A percentile compares a stretch with the other conserved stretches of the same genome.
phyloP scores from a whole-genome alignment of 2,113 vertebrate genomes.

The Pelodiscus sinensis region DNA sequence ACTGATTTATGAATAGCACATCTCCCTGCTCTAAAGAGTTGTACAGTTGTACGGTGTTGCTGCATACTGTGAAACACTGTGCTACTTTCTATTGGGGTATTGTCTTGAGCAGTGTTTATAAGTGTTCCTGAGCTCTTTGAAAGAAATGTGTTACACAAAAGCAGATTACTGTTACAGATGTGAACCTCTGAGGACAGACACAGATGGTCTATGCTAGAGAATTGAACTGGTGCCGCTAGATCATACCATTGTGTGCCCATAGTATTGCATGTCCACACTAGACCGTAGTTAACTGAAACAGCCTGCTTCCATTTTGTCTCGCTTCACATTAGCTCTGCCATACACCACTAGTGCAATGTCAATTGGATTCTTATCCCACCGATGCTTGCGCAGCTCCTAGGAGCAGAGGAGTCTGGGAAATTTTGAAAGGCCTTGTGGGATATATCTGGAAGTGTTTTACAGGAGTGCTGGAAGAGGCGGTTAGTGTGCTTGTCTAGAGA shows the following conservation, averaged over 20 bases:
- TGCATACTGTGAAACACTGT: background rate
- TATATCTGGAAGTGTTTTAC: background rate
- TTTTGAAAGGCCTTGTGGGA: slow-evolving; percentile 1
- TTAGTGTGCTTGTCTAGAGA: background rate
- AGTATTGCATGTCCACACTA: rapidly evolving
- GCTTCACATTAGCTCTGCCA: background rate
- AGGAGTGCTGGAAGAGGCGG: background rate
- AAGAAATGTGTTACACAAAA: background rate
- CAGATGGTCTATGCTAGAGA: background rate
- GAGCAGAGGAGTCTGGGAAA: background rate
- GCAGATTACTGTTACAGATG: background rate
- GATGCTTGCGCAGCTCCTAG: background rate
- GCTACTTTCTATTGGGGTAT: background rate
- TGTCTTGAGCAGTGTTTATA: background rate
- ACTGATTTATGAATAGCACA: background rate
- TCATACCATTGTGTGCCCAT: background rate
- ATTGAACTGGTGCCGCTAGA: background rate
- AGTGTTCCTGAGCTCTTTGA: background rate
- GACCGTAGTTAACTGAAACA: background rate
- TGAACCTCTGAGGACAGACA: background rate
- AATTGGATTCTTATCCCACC: background rate
- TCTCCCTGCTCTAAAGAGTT: background rate
- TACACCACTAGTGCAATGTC: background rate
- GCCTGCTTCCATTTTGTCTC: background rate
- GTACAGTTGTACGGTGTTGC: background rate